Evolutionary conservation across 2,888 invertebrate genomes (phyloP).

Genomic region (Ischnus inquisitorius): DNA sequence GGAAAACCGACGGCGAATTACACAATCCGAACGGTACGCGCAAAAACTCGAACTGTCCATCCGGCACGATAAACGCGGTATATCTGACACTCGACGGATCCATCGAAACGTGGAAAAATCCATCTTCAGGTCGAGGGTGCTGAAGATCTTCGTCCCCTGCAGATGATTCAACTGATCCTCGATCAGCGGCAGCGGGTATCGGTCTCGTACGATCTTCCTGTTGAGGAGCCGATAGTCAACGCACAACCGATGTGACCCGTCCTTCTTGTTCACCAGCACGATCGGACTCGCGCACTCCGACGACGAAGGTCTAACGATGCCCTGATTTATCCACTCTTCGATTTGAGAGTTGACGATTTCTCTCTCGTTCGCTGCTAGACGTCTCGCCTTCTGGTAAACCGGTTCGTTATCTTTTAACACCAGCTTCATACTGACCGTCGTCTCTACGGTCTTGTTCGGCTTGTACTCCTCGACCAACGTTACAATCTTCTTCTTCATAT

Average conservation of each 20-base stretch:
- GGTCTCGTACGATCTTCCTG: constrained; percentile 69
- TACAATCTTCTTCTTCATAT: constrained; percentile 18
- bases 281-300: constrained; percentile 80
- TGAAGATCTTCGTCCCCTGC: constrained; percentile 61
- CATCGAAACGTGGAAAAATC: constrained; percentile 69
- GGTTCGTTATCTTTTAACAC: constrained; percentile 77
- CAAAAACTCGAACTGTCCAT: constrained; percentile 70
- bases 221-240: constrained; percentile 74
- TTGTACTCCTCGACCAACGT: constrained; percentile 67
- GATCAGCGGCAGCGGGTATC: constrained; percentile 73
- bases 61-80: constrained; percentile 71
- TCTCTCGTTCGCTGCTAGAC: constrained; percentile 74
- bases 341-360: constrained; percentile 70
- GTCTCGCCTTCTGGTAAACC: constrained; percentile 71
- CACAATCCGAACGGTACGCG: constrained; percentile 72
- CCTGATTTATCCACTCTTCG: constrained; percentile 74
- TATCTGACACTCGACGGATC: constrained; percentile 69
- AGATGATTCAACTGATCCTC: constrained; percentile 71
- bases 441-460: constrained; percentile 69
- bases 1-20: constrained; percentile 66
- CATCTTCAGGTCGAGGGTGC: constrained; percentile 70
- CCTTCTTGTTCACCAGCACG: constrained; percentile 76
- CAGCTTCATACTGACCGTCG: constrained; percentile 74
- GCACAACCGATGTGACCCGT: constrained; percentile 67
- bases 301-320: constrained; percentile 75